Percentiles rank a stretch among this genome's conserved stretches.
Conservation (phyloP, 2,113 vertebrate genomes). For the Rhabdomys dilectus region DNA sequence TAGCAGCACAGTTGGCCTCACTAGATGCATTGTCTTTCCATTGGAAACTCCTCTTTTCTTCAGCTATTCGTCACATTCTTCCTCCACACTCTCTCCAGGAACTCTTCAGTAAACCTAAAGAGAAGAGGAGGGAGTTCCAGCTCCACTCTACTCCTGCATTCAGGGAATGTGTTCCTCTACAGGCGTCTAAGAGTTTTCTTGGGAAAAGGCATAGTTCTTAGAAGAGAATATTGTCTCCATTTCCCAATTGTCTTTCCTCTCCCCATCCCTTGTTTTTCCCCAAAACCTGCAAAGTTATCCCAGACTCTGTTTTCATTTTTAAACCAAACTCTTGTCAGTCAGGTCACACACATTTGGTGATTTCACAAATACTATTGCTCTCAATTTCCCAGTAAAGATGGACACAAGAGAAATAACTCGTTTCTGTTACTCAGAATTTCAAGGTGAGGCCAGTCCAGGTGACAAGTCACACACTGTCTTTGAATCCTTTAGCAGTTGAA, state of each 20-base stretch:
- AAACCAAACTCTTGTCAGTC: background rate
- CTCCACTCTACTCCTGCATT: background rate
- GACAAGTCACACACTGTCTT: background rate
- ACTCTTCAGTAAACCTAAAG: background rate
- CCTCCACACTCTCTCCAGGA: background rate
- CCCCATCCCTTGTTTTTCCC: background rate
- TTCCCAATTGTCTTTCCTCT: background rate
- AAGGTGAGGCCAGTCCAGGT: background rate
- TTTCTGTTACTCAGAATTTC: background rate
- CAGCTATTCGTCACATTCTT: background rate
- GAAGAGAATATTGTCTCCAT: background rate
- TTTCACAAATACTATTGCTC: background rate
- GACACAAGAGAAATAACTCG: background rate
- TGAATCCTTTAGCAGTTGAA: constrained; percentile 13
- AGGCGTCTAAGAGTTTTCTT: background rate
- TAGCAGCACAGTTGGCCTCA: background rate
- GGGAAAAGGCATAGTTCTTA: background rate
- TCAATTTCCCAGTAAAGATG: background rate
- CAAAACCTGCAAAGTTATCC: background rate
- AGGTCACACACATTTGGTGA: background rate
- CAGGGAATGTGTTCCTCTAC: background rate
- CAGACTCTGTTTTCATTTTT: constrained; percentile 10
- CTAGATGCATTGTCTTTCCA: too few relatives aligned
- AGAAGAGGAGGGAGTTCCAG: background rate
- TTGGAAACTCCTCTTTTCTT: background rate